phyloP scores from a whole-genome alignment of 2,113 vertebrate species.

The Nycticorax nycticorax region DNA sequence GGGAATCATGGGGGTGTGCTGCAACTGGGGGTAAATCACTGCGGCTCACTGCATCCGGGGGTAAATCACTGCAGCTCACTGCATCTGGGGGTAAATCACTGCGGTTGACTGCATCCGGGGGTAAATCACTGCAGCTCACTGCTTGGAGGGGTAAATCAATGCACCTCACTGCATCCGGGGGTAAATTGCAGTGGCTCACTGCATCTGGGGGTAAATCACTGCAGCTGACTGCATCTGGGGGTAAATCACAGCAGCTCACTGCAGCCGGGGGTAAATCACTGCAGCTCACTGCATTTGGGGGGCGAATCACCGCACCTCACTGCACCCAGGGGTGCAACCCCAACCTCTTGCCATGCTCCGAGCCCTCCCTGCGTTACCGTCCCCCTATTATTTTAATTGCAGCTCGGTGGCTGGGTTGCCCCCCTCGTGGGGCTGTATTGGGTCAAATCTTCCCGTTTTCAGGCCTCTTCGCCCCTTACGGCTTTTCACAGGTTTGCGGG shows the following conservation, averaged over 20 bases:
- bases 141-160: no score
- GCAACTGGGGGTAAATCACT: neutral
- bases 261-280: no score
- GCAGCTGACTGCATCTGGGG: fast-evolving
- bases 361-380: fast-evolving
- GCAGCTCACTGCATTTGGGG: neutral
- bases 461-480: neutral
- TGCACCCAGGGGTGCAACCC: no score
- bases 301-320: neutral
- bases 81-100: neutral
- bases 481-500: neutral
- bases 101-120: neutral
- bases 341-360: neutral
- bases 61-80: no score
- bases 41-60: neutral
- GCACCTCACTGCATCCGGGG: no score
- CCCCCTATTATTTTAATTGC: no score
- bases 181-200: no score
- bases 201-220: no score
- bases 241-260: neutral
- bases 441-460: neutral
- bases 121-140: neutral
- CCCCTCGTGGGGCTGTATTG: neutral
- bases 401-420: fast-evolving
- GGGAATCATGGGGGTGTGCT: neutral